Conservation (phyloP, 2,797 vertebrate genomes). For the Hirundo rustica region DNA sequence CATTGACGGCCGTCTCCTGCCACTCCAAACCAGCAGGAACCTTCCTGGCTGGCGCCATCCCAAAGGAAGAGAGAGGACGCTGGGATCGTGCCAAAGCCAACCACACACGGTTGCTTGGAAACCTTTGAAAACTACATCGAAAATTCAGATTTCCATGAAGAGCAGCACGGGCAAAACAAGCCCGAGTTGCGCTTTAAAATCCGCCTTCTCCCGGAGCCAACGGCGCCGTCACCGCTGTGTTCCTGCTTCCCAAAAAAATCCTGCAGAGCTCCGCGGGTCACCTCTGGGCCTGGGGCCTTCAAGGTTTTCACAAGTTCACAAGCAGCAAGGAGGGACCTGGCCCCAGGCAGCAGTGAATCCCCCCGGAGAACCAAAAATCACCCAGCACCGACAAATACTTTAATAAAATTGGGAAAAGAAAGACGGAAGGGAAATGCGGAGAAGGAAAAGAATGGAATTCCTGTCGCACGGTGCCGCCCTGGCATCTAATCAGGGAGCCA, state of each 20-base stretch:
- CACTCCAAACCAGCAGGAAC: background rate
- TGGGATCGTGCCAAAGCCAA: background rate
- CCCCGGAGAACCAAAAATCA: background rate
- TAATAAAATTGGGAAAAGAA: background rate
- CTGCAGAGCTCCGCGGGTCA: background rate
- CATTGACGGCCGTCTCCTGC: background rate
- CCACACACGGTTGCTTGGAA: background rate
- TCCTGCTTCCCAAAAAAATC: too few species aligned
- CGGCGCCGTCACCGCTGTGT: accelerated
- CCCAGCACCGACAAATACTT: background rate
- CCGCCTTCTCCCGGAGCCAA: background rate
- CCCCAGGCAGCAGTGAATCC: background rate
- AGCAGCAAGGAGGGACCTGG: background rate
- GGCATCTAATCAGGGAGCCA: slow-evolving; percentile 40
- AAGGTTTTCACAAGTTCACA: background rate
- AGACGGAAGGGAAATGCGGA: accelerated
- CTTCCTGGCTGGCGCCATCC: background rate
- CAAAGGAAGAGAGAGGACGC: background rate
- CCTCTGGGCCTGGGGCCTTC: background rate
- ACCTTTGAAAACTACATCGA: background rate
- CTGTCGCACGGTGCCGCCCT: background rate
- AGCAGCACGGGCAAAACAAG: background rate
- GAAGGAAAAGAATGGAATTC: background rate
- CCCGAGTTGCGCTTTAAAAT: background rate
- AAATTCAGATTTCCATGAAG: background rate